phyloP scores from a whole-genome alignment of 2,113 vertebrate species.

The human region DNA sequence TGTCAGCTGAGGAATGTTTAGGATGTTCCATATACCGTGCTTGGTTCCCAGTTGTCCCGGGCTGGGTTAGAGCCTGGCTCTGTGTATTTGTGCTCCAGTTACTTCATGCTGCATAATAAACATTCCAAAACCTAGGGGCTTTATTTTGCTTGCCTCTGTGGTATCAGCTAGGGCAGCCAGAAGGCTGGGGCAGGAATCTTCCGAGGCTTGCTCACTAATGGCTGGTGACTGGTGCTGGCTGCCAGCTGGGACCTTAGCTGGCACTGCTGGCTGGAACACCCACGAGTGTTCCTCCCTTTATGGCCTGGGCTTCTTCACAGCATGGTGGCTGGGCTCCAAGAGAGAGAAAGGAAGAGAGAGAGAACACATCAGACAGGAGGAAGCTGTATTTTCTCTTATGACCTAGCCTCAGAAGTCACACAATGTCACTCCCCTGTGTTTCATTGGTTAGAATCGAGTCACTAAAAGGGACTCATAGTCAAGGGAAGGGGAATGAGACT shows the following conservation, averaged over 20 bases:
- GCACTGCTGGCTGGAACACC: not conserved
- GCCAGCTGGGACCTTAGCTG: not conserved
- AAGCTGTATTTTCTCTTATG: not conserved
- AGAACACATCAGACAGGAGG: not conserved
- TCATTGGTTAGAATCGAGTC: not conserved
- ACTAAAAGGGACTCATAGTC: not conserved
- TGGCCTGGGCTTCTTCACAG: not conserved
- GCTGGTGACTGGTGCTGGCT: not conserved
- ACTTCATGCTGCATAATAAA: not conserved
- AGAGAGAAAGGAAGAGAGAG: not conserved
- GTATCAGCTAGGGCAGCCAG: not conserved
- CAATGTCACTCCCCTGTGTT: not conserved
- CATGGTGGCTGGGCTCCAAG: not conserved
- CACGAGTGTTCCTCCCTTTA: not conserved
- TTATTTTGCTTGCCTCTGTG: not conserved
- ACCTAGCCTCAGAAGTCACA: not conserved
- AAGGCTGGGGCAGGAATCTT: not conserved
- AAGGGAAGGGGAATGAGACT: not conserved
- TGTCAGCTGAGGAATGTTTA: not conserved
- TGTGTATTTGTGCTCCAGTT: not conserved
- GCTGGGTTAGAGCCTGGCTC: not conserved
- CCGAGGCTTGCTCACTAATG: not conserved
- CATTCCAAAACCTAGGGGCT: too few species aligned
- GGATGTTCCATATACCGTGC: not conserved
- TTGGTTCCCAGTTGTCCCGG: rapidly evolving